A percentile compares a stretch with the other conserved stretches of the same genome.
Conservation (phyloP, 2,797 vertebrate species). For the Muscicapa striata region DNA sequence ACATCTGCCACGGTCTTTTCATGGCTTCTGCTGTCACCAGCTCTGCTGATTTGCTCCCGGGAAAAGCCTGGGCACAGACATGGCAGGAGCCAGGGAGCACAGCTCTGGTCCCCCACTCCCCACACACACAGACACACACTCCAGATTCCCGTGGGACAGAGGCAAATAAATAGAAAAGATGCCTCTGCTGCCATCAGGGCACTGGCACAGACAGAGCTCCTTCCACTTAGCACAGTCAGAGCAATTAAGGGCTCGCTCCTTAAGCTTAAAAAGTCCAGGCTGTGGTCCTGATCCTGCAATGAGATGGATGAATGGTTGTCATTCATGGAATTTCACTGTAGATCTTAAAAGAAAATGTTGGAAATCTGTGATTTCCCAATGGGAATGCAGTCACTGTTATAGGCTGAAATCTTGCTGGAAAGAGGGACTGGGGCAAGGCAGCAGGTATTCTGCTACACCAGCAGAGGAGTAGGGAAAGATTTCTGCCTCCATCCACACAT, state of each 20-base stretch:
- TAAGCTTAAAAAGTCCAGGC: background rate
- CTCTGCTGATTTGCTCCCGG: background rate
- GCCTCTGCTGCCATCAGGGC: background rate
- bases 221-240: background rate
- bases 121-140: background rate
- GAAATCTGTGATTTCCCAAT: background rate
- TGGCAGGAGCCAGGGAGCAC: background rate
- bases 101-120: background rate
- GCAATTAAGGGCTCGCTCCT: background rate
- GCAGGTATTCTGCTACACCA: background rate
- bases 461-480: background rate
- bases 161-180: background rate
- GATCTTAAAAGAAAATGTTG: background rate
- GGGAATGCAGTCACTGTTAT: background rate
- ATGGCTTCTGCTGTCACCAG: conserved; percentile 39
- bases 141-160: background rate
- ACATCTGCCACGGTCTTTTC: conserved; percentile 38
- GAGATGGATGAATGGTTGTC: background rate
- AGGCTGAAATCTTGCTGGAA: background rate
- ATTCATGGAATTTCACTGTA: background rate
- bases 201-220: background rate
- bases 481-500: conserved; percentile 47
- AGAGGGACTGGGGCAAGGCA: background rate
- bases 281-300: background rate
- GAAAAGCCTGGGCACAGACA: conserved; percentile 11